These are phyloP conservation scores for Peromyscus polionotus DNA, from an alignment of 2,113 vertebrate species.

Conservation along the genomic window DNA sequence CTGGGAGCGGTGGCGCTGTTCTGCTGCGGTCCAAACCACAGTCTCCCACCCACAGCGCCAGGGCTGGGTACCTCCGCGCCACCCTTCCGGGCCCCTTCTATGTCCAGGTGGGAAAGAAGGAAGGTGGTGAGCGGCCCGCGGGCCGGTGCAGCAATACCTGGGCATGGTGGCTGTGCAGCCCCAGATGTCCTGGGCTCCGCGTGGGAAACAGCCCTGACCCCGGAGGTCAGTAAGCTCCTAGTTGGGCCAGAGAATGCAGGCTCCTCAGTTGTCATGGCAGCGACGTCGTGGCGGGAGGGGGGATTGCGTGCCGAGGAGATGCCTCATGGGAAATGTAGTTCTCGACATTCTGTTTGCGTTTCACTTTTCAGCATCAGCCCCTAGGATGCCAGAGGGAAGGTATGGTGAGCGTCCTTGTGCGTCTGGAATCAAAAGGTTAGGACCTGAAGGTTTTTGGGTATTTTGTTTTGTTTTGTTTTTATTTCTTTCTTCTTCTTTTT, in stretches of 20 bases:
- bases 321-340: constrained; percentile 86
- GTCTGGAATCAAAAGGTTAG: not conserved
- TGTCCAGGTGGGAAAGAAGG: accelerated
- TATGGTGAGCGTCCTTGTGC: not conserved
- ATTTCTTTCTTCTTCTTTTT: not conserved
- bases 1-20: not conserved
- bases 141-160: constrained; percentile 61
- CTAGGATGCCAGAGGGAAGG: not conserved
- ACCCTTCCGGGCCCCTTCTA: not conserved
- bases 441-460: not conserved
- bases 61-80: too few species aligned
- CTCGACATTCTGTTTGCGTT: accelerated
- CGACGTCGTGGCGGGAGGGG: not conserved
- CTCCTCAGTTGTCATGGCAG: constrained; percentile 77
- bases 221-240: accelerated
- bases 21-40: not conserved
- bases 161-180: constrained; percentile 57
- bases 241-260: accelerated
- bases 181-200: accelerated
- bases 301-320: not conserved
- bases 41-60: not conserved
- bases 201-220: accelerated
- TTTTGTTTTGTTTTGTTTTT: not conserved
- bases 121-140: not conserved
- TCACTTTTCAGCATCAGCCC: accelerated